Evolutionary conservation across 2,797 vertebrate species (phyloP), one percentile per base, ranked within the genome.

Genomic region (Peromyscus melanophrys): DNA sequence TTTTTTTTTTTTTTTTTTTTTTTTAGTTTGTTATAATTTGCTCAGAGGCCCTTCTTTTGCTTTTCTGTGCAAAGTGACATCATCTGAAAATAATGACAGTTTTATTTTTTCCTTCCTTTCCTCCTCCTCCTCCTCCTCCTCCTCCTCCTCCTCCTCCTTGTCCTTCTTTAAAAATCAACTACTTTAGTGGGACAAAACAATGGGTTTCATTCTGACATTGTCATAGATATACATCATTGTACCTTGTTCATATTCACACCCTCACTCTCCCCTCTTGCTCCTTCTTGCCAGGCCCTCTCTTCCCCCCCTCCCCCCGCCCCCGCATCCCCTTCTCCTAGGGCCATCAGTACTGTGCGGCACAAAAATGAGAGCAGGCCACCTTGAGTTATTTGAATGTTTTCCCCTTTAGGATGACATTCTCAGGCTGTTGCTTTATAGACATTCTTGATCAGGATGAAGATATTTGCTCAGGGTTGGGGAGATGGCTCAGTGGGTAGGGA

Each of bases 51-150:
- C 13, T 61, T 71, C 52, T 55, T 80, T 67, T 80, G 77, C 59
- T 88, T 37, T 88, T 57, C 29, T 27, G 4, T 55, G n/a, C 4
- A 69, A 85, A 77, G 34, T 92, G 46, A 87, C 43, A 4, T 92
- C 71, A 73, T 81, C 37, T 96, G 88, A 97, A 89, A 94, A 94
- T 52, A 95, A 85, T 84, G 80, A 43, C 37, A 55, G 34, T 63
- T 83, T 37, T 61, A 57, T 81, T 94, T 89, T 40, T 95, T 94
- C 49, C 27, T 92, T 92, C 29, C 7, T 65, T 84, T 52, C 49
- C 49, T 49, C 46, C 10, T 49, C 46, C 46, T 49, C 46, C 46
- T 49, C 7, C 43, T 71, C n/a, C n/a, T n/a, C n/a, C n/a, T n/a
- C n/a, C 40, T 49, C 46, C 4, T 49, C 46, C 46, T 49, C 46